Conservation (phyloP, 2,888 invertebrate genomes). For the Mechanitis messenoides region DNA sequence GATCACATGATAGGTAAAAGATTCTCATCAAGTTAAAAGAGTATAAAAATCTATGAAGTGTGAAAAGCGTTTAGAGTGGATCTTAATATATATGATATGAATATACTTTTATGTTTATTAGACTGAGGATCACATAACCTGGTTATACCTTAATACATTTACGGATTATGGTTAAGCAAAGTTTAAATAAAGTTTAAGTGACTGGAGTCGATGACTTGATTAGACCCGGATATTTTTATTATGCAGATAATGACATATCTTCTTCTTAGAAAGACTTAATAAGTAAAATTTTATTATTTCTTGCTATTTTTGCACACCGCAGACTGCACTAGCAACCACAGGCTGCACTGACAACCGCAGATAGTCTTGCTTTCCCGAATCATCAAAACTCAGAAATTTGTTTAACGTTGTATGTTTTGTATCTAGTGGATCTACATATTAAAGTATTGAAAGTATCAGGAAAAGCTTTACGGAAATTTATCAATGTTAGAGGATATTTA, state of each 20-base stretch:
- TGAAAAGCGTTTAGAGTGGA: constrained; percentile 1
- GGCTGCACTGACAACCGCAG: background rate
- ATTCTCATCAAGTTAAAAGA: background rate
- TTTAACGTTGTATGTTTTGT: background rate
- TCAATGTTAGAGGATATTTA: no score
- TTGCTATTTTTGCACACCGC: constrained; percentile 1
- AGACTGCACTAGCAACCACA: background rate
- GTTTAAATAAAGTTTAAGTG: background rate
- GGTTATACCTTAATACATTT: background rate
- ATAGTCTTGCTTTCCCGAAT: background rate
- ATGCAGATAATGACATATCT: background rate
- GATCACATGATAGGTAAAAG: background rate
- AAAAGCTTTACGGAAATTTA: no score
- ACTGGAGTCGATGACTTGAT: background rate
- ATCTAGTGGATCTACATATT: no score
- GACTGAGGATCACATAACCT: background rate
- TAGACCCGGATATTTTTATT: background rate
- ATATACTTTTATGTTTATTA: background rate
- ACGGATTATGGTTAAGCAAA: background rate
- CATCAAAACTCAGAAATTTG: background rate
- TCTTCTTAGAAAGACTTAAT: background rate
- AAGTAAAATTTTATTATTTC: background rate
- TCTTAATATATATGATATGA: constrained; percentile 1
- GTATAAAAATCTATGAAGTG: constrained; percentile 5
- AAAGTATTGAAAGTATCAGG: no score